Conservation (phyloP, 2,797 vertebrate genomes). For the Coccyzus lansbergi region DNA sequence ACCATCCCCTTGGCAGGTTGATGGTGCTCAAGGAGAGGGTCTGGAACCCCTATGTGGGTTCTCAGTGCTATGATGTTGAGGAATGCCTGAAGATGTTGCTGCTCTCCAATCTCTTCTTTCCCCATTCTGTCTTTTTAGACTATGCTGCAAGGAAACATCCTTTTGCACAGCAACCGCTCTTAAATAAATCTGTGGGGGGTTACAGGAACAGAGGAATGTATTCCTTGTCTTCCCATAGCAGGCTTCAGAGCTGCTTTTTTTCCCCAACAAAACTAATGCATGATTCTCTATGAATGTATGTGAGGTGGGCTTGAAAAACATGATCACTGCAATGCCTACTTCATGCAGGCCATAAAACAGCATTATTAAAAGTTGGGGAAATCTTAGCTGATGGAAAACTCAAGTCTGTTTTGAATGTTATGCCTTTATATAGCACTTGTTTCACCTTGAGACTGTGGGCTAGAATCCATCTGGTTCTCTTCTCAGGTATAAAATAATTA, state of each 20-base stretch:
- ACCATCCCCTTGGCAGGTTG: background rate
- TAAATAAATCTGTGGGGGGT: background rate
- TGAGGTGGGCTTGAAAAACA: background rate
- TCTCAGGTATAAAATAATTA: background rate
- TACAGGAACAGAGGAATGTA: background rate
- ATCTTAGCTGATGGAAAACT: background rate
- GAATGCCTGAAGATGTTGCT: background rate
- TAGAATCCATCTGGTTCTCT: background rate
- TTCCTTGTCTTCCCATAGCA: background rate
- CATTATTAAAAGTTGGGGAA: background rate
- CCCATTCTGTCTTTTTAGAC: background rate
- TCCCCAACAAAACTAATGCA: background rate
- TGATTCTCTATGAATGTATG: fast-evolving
- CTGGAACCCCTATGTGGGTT: background rate
- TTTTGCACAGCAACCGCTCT: background rate
- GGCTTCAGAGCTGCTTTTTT: background rate
- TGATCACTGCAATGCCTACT: fast-evolving
- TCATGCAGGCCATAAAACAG: background rate
- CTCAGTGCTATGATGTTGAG: background rate
- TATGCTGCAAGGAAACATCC: fast-evolving
- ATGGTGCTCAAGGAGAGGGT: background rate
- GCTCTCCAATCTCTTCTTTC: background rate
- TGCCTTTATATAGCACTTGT: background rate
- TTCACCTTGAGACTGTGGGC: background rate
- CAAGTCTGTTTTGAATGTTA: background rate